These are phyloP conservation scores for Pycnomerus fuliginosus DNA, from an alignment of 2,888 invertebrate species.

Conservation along the genomic window DNA sequence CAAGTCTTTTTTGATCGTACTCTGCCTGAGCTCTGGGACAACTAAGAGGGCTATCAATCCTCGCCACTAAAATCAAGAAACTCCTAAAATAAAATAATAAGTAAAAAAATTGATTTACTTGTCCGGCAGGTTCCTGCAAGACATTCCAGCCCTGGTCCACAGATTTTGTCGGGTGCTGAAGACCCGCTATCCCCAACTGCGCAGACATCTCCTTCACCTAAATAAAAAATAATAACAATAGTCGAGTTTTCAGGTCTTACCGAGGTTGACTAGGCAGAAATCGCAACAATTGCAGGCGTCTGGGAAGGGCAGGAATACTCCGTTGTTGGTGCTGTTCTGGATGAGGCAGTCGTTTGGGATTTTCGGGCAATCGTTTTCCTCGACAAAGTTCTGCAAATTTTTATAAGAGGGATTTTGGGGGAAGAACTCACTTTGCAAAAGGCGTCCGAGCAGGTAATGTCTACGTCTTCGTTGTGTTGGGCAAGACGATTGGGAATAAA, in stretches of 20 bases:
- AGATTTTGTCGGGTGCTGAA: slow-evolving; percentile 58
- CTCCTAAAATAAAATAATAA: not conserved
- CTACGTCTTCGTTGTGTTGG: no score
- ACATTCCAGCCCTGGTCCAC: slow-evolving; percentile 62
- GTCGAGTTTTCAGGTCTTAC: no score
- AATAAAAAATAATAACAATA: slow-evolving; percentile 20
- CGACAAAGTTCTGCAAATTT: slow-evolving; percentile 9
- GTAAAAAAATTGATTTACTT: not conserved
- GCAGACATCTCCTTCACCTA: slow-evolving; percentile 58
- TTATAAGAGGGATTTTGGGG: no score
- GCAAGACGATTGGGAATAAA: no score
- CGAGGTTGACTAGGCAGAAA: slow-evolving; percentile 59
- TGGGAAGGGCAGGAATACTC: slow-evolving; percentile 58
- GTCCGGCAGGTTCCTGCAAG: slow-evolving; percentile 48
- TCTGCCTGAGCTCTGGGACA: slow-evolving; percentile 40
- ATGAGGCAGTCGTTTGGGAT: slow-evolving; percentile 54
- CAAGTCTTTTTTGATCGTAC: slow-evolving; percentile 55
- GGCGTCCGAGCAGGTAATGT: no score
- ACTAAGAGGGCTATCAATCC: no score
- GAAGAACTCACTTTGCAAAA: no score
- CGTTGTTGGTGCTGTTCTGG: slow-evolving; percentile 60
- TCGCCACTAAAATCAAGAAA: no score
- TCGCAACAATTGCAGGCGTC: slow-evolving; percentile 66
- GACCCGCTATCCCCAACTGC: slow-evolving; percentile 50
- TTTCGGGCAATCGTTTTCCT: slow-evolving; percentile 1